phyloP scores from a whole-genome alignment of 2,797 vertebrate genomes.

The Prionace glauca region DNA sequence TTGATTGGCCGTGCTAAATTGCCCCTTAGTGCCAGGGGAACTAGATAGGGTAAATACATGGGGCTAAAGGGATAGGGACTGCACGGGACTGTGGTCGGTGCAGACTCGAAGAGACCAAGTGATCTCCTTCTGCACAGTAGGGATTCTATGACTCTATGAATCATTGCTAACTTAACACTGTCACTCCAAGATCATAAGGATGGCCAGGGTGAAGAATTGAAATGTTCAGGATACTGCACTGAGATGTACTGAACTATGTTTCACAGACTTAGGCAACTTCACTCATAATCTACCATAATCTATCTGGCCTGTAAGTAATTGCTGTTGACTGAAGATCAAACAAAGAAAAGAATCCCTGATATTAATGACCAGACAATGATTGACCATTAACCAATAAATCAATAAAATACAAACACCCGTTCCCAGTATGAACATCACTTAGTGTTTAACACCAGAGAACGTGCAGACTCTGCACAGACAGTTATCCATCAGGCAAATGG shows the following conservation, averaged over 20 bases:
- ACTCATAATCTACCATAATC: neutral
- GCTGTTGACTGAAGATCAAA: neutral
- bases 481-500: neutral
- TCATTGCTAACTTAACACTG: neutral
- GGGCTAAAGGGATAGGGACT: too few relatives aligned
- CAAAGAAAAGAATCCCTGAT: neutral
- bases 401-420: neutral
- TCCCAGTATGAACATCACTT: neutral
- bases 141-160: neutral
- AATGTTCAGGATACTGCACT: neutral
- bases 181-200: neutral
- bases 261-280: neutral
- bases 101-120: too few relatives aligned
- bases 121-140: too few relatives aligned
- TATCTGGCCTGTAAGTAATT: neutral
- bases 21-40: too few relatives aligned
- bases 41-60: too few relatives aligned
- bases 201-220: too few relatives aligned
- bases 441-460: neutral
- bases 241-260: neutral
- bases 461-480: too few relatives aligned
- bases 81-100: too few relatives aligned
- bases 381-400: neutral
- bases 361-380: neutral
- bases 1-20: too few relatives aligned